Percentiles rank a stretch among this genome's conserved stretches.
Evolutionary conservation across 2,888 invertebrate genomes (phyloP).

Genomic region (Dicyrtoma fusca): DNA sequence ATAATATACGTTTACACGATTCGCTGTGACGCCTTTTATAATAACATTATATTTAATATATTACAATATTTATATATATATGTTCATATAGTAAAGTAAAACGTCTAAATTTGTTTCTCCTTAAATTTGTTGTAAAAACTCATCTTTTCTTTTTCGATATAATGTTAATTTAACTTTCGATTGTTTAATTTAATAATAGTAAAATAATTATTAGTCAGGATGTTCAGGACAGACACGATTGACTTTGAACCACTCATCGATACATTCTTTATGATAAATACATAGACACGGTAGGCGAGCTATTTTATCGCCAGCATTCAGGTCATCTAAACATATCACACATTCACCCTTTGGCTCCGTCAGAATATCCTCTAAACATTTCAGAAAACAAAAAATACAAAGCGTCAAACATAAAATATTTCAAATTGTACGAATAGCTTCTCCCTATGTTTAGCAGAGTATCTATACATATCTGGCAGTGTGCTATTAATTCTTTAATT

Average conservation of each 20-base stretch:
- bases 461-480: too few species aligned
- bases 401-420: background rate
- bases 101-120: slow-evolving; percentile 13
- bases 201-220: slow-evolving; percentile 79
- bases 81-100: slow-evolving; percentile 21
- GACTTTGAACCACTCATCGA: slow-evolving; percentile 99
- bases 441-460: too few species aligned
- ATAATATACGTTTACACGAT: background rate
- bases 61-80: slow-evolving; percentile 26
- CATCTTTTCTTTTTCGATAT: slow-evolving; percentile 18
- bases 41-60: slow-evolving; percentile 14
- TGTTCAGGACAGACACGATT: slow-evolving; percentile 99
- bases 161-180: slow-evolving; percentile 7
- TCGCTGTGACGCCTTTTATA: slow-evolving; percentile 3
- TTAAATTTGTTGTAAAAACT: slow-evolving; percentile 30
- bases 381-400: background rate
- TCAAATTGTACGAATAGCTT: too few species aligned
- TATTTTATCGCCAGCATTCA: slow-evolving; percentile 93
- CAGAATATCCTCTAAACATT: slow-evolving; percentile 87
- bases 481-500: too few species aligned
- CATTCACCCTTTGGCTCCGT: slow-evolving; percentile 97
- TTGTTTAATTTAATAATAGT: slow-evolving; percentile 26
- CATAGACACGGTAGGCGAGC: slow-evolving; percentile 98
- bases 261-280: slow-evolving; percentile 99
- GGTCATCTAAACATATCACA: slow-evolving; percentile 97